Conservation (phyloP, 1,140 invertebrate species). For the Scaptomyza graminum region DNA sequence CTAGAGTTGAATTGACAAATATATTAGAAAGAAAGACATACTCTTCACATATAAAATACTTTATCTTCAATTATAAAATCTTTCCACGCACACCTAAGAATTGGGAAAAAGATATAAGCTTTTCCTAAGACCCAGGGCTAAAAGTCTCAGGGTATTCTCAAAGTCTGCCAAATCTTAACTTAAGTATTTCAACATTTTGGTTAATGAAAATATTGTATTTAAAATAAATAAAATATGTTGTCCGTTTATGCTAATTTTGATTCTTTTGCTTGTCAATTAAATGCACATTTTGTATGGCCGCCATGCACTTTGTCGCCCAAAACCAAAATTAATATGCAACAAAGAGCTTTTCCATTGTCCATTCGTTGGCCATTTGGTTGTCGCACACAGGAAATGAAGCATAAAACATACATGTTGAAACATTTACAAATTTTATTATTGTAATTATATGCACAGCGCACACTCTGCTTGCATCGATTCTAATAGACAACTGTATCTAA, state of each 20-base stretch:
- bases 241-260: constrained; percentile 66
- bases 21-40: neutral
- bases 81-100: too few relatives aligned
- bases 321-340: constrained; percentile 72
- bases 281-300: constrained; percentile 80
- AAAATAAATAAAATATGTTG: constrained; percentile 48
- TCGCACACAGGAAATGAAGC: constrained; percentile 75
- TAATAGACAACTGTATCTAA: constrained; percentile 47
- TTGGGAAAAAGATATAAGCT: too few relatives aligned
- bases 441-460: constrained; percentile 66
- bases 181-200: constrained; percentile 9
- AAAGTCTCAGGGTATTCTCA: neutral
- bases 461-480: constrained; percentile 43
- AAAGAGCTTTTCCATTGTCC: constrained; percentile 53
- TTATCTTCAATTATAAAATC: too few relatives aligned
- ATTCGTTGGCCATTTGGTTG: constrained; percentile 21
- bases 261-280: constrained; percentile 66
- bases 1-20: neutral
- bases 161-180: too few relatives aligned
- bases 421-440: constrained; percentile 48
- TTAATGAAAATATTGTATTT: constrained; percentile 75
- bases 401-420: constrained; percentile 74
- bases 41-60: neutral
- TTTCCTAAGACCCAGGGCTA: too few relatives aligned
- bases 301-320: constrained; percentile 63